Base-by-base conservation (phyloP, 1,140 invertebrate genomes). In the Hyles vespertilio region DNA sequence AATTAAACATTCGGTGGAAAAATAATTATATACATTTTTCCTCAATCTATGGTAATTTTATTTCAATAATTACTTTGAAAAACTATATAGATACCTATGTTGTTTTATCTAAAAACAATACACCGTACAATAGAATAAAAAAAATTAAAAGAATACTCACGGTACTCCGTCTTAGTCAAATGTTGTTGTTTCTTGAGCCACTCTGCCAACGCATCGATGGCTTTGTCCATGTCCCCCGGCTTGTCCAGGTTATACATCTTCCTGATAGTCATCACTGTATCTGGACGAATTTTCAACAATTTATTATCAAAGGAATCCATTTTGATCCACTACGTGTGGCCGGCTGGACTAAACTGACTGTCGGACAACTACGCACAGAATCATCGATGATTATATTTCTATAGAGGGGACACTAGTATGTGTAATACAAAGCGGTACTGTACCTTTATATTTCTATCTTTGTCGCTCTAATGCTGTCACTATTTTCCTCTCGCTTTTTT, bases 221-320 rank as follows among this genome's bases (percentile, higher is more conserved):
- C 53, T 32, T 45, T 36, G 10, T 45, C 53, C 53, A 55, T 55
- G 10, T 55, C n/a, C 3, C 53, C 53, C 0, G 40, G 36, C 22
- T 55, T 44, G 3, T 55, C 53, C 7, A 32, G 43, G 9, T 55
- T 55, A 55, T 55, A 55, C 6, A 32, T 7, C 45, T 46, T 32
- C 11, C 43, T 44, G 3, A 55, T 7, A 45, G 32, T 8, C 3
- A 46, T 3, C 3, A 55, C n/a, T 2, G 53, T 45, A 32, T 55
- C 43, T 9, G 12, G 11, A 7, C 32, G 40, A 11, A 46, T 45
- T 46, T 55, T 46, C 6, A 55, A 32, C 22, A 55, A 4, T 46
- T 52, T 40, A 36, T 36, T 34, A n/a, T 34, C 34, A 3, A 33
- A 33, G 36, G 32, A 52, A 34, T 10, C 7, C 7, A 36, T 34